These are phyloP conservation scores for Trachemys scripta DNA, from an alignment of 2,113 vertebrate genomes.

Conservation along the genomic window DNA sequence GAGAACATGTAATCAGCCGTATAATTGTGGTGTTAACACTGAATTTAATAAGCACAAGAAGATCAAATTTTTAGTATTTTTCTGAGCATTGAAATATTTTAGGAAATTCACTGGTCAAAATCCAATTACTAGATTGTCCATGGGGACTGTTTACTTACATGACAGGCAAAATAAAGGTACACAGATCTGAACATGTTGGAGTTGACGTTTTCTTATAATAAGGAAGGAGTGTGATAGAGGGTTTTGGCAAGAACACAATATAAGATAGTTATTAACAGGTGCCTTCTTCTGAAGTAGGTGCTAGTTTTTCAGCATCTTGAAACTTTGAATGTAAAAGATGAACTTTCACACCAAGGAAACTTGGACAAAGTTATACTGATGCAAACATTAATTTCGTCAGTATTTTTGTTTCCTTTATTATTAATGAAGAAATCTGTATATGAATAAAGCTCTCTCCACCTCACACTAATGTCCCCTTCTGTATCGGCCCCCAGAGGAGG, in stretches of 20 bases:
- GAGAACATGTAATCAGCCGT: not conserved
- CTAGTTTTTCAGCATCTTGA: not conserved
- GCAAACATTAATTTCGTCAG: not conserved
- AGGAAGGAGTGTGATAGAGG: not conserved
- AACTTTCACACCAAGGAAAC: not conserved
- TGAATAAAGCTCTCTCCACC: not conserved
- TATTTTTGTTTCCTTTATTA: not conserved
- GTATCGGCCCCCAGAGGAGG: no score
- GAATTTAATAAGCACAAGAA: not conserved
- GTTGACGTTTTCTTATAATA: not conserved
- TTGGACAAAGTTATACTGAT: not conserved
- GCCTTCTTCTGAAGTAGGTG: not conserved
- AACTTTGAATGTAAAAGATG: not conserved
- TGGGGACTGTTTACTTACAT: not conserved
- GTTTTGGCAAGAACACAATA: not conserved
- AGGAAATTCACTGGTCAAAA: not conserved
- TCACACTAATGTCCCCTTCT: not conserved
- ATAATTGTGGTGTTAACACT: not conserved
- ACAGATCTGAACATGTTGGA: not conserved
- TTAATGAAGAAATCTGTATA: not conserved
- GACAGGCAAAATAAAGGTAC: not conserved
- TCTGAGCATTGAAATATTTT: not conserved
- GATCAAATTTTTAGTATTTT: not conserved
- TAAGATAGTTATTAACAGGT: not conserved
- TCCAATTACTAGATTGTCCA: not conserved